phyloP scores from a whole-genome alignment of 1,140 invertebrate species.

The Bombus huntii region DNA sequence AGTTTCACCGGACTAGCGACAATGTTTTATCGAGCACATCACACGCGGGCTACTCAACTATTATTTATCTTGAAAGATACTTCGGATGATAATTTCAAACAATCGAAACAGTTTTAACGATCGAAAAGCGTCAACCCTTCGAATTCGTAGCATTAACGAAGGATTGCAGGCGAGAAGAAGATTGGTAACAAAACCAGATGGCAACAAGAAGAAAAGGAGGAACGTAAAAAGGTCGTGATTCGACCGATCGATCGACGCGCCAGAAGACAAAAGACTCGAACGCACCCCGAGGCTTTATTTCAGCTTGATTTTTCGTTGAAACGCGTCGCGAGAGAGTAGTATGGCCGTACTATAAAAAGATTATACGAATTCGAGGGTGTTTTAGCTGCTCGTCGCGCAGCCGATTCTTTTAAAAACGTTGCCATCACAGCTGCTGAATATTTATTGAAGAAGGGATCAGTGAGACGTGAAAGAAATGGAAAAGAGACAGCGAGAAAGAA shows the following conservation, averaged over 20 bases:
- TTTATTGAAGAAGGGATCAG: background rate
- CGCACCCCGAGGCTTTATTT: conserved; percentile 3
- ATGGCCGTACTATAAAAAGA: background rate
- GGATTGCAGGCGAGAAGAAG: background rate
- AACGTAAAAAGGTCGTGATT: background rate
- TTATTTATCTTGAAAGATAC: background rate
- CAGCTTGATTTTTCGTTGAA: conserved; percentile 22
- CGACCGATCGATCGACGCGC: background rate
- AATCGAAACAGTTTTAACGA: no score
- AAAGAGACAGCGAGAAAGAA: background rate
- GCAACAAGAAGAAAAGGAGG: background rate
- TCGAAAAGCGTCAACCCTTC: no score
- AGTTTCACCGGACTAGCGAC: background rate
- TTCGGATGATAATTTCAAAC: no score
- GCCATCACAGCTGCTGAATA: background rate
- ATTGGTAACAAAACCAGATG: background rate
- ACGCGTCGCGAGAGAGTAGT: background rate
- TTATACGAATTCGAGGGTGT: background rate
- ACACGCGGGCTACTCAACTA: background rate
- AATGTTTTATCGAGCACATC: background rate
- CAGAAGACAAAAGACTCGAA: conserved; percentile 15
- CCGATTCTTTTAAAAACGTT: background rate
- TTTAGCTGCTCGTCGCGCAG: background rate
- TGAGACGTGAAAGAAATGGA: background rate
- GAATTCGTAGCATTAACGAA: no score